Evolutionary conservation across 2,888 invertebrate species (phyloP).

Genomic region (Beris morrisii): DNA sequence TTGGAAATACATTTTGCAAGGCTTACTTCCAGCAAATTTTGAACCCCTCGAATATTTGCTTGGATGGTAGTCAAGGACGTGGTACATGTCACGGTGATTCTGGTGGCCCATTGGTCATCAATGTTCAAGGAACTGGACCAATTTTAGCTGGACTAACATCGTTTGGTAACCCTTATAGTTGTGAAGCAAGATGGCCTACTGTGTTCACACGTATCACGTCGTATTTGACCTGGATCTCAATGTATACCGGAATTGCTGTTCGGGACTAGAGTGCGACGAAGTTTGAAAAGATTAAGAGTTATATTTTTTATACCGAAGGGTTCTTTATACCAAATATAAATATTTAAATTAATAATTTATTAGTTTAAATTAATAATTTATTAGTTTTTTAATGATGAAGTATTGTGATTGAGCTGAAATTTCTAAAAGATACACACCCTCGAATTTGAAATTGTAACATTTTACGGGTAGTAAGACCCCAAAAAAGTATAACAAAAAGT

Average conservation of each 20-base stretch:
- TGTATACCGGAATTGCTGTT: constrained; percentile 11
- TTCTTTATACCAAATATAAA: neutral
- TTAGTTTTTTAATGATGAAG: neutral
- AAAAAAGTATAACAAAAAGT: too few species aligned
- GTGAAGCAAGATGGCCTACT: constrained; percentile 42
- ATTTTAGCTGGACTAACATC: constrained; percentile 52
- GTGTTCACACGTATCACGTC: constrained; percentile 30
- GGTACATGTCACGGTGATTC: constrained; percentile 29
- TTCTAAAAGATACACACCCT: too few species aligned
- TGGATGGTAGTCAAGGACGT: constrained; percentile 18
- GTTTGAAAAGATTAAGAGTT: neutral
- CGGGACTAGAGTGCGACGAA: too few species aligned
- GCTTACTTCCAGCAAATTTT: constrained; percentile 17
- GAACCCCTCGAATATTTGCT: constrained; percentile 15
- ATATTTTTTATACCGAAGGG: constrained; percentile 3
- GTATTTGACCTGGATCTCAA: constrained; percentile 32
- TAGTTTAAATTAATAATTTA: too few species aligned
- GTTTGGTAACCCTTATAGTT: constrained; percentile 48
- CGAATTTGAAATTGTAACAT: too few species aligned
- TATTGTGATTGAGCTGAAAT: neutral
- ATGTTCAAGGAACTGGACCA: neutral
- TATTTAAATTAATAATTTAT: neutral
- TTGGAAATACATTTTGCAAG: constrained; percentile 6
- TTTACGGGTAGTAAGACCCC: too few species aligned
- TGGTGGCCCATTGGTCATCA: constrained; percentile 24